A percentile compares a stretch with the other conserved stretches of the same genome.
Conservation (phyloP, 2,888 invertebrate genomes). For the Andrena praecox region DNA sequence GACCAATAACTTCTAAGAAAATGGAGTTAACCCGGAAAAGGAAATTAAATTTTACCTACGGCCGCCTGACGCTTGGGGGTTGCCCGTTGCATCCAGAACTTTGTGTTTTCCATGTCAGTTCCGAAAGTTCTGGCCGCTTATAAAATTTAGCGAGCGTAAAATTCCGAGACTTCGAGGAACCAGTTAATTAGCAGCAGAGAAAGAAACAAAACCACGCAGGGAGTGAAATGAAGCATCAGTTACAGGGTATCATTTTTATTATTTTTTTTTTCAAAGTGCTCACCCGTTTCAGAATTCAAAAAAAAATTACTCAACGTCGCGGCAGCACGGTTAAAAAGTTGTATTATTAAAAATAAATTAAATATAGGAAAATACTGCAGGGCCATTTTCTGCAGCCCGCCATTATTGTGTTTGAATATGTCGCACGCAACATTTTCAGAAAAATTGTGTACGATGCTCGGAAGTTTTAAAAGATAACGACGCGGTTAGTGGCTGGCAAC, state of each 20-base stretch:
- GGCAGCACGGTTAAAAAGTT: too few species aligned
- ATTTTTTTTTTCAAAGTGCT: too few species aligned
- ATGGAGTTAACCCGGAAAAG: slow-evolving; percentile 45
- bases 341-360: too few species aligned
- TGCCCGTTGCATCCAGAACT: slow-evolving; percentile 15
- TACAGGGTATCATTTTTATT: too few species aligned
- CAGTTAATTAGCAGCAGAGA: background rate
- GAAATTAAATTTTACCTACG: slow-evolving; percentile 44
- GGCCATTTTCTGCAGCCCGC: too few species aligned
- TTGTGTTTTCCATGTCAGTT: slow-evolving; percentile 14
- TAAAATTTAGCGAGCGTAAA: slow-evolving; percentile 8
- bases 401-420: background rate
- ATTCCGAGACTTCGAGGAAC: slow-evolving; percentile 10
- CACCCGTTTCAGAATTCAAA: too few species aligned
- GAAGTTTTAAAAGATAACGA: background rate
- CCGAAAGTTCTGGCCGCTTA: slow-evolving; percentile 20
- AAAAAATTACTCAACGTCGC: too few species aligned
- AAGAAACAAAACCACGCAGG: background rate
- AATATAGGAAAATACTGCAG: too few species aligned
- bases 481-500: slow-evolving; percentile 4
- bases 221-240: background rate
- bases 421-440: background rate
- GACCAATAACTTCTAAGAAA: slow-evolving; percentile 39
- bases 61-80: slow-evolving; percentile 8
- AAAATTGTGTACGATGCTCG: background rate